Evolutionary conservation across 2,888 invertebrate species (phyloP).

Genomic region (Perizoma affinitatum): DNA sequence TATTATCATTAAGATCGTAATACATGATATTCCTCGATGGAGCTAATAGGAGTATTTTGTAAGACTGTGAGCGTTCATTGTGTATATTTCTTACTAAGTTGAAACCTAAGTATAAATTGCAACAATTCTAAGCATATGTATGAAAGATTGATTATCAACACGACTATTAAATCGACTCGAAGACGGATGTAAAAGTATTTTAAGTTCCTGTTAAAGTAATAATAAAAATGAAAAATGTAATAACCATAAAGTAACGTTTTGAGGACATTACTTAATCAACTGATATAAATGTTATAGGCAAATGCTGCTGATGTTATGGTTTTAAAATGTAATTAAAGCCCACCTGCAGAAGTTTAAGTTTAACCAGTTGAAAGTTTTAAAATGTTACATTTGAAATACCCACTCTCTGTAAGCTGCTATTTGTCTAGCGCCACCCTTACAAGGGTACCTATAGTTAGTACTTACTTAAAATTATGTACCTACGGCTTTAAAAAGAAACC

Average conservation of each 20-base stretch:
- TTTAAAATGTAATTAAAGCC: constrained; percentile 18
- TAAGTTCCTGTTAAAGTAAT: constrained; percentile 30
- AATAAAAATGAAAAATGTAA: constrained; percentile 3
- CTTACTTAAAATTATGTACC: no score
- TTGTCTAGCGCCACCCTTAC: no score
- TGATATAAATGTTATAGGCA: neutral
- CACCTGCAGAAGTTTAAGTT: constrained; percentile 20
- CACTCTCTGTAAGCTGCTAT: no score
- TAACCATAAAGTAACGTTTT: no score
- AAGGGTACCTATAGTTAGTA: no score
- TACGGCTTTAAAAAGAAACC: no score
- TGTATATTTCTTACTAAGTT: neutral
- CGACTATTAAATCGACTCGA: constrained; percentile 17
- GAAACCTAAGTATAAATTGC: constrained; percentile 8
- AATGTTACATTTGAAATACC: constrained; percentile 3
- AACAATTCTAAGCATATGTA: constrained; percentile 20
- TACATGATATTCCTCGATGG: no score
- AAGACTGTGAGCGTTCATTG: no score
- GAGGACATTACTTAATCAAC: no score
- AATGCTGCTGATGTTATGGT: constrained; percentile 20
- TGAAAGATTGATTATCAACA: constrained; percentile 12
- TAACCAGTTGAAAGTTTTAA: neutral
- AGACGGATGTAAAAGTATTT: constrained; percentile 25
- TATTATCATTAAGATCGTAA: no score
- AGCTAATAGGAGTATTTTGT: no score